phyloP scores from a whole-genome alignment of 2,113 vertebrate species.

The Hyaena hyaena region DNA sequence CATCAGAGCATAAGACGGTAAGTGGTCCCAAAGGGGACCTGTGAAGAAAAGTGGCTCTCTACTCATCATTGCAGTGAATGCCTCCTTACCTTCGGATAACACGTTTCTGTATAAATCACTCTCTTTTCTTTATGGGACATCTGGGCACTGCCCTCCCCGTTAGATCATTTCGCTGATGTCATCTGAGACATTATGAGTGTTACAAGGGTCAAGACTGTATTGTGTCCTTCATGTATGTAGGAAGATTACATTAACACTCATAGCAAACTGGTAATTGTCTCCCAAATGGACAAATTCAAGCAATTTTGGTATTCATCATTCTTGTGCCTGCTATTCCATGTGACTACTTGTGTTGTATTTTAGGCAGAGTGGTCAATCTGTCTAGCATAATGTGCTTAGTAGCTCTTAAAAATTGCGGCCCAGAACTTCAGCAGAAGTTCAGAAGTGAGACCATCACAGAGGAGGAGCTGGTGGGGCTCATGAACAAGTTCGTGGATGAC shows the following conservation, averaged over 20 bases:
- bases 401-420: slow-evolving; percentile 86
- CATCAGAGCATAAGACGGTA: not conserved
- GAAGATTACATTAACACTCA: not conserved
- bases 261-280: not conserved
- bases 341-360: not conserved
- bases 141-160: not conserved
- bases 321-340: not conserved
- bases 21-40: not conserved
- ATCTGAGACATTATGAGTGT: not conserved
- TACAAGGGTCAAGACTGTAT: not conserved
- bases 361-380: slow-evolving; percentile 92
- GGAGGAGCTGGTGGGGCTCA: slow-evolving; percentile 91
- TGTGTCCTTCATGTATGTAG: too few relatives aligned
- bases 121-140: not conserved
- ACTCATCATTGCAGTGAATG: too few relatives aligned
- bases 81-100: not conserved
- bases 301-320: not conserved
- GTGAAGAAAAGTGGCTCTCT: not conserved
- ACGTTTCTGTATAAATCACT: not conserved
- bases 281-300: not conserved
- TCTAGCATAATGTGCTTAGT: slow-evolving; percentile 86
- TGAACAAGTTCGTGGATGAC: slow-evolving; percentile 90
- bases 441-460: slow-evolving; percentile 92
- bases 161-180: not conserved
- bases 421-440: slow-evolving; percentile 90